Evolutionary conservation across 2,888 invertebrate species (phyloP).

Genomic region (Drosophila infuscata): DNA sequence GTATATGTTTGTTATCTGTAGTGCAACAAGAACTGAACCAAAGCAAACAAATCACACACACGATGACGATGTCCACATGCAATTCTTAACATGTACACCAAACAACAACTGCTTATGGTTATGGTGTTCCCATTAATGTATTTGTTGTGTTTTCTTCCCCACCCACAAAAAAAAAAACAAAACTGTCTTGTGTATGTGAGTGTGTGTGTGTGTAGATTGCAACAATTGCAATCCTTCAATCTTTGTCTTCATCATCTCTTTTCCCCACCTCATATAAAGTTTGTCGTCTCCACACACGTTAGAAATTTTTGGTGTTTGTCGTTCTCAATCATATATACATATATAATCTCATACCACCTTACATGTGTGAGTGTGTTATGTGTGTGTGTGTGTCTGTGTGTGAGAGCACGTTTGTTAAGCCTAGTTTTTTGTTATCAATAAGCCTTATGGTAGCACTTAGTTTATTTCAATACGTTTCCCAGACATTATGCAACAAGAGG

Average conservation of each 20-base stretch:
- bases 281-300: conserved; percentile 21
- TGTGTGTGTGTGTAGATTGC: conserved; percentile 32
- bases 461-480: conserved; percentile 3
- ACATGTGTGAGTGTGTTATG: neutral
- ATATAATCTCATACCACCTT: neutral
- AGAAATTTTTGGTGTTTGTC: conserved; percentile 53
- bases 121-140: conserved; percentile 61
- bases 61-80: conserved; percentile 33
- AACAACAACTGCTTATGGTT: conserved; percentile 67
- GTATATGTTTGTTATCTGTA: conserved; percentile 40
- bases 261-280: conserved; percentile 3
- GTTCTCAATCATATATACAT: conserved; percentile 19
- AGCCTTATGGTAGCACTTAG: conserved; percentile 50
- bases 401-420: conserved; percentile 44
- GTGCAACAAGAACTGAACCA: conserved; percentile 15
- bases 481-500: conserved; percentile 32
- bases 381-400: conserved; percentile 15
- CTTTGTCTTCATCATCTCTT: conserved; percentile 10
- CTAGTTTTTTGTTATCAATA: conserved; percentile 48
- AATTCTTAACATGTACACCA: conserved; percentile 36
- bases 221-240: conserved; percentile 21
- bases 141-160: conserved; percentile 30
- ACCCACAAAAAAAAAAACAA: neutral
- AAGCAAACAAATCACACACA: conserved; percentile 34
- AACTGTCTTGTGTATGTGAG: conserved; percentile 10